phyloP scores from a whole-genome alignment of 1,140 invertebrate genomes.

The Trinorchestia longiramus region DNA sequence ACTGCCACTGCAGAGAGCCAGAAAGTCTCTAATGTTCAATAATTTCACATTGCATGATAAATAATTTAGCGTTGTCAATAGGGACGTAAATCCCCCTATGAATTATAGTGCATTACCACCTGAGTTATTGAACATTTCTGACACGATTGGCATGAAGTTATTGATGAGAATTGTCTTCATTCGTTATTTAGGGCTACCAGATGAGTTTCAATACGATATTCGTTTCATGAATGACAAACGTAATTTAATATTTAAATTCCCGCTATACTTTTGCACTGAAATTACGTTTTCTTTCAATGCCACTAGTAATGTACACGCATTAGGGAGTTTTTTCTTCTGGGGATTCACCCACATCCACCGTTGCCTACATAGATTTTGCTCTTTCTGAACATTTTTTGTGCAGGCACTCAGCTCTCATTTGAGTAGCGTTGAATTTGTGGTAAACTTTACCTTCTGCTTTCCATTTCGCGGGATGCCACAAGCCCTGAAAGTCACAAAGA shows the following conservation, averaged over 20 bases:
- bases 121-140: not conserved
- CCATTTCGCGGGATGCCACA: not conserved
- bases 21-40: no score
- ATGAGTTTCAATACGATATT: not conserved
- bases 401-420: not conserved
- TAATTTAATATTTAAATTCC: not conserved
- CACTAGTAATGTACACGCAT: not conserved
- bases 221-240: not conserved
- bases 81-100: not conserved
- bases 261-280: not conserved
- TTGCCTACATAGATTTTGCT: not conserved
- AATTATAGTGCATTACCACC: not conserved
- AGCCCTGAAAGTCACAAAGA: not conserved
- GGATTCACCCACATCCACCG: not conserved
- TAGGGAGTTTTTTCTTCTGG: not conserved
- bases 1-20: no score
- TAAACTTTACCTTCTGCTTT: not conserved
- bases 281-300: not conserved
- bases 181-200: not conserved
- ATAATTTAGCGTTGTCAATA: not conserved
- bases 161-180: not conserved
- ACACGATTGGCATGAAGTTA: not conserved
- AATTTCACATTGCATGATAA: not conserved
- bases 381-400: not conserved
- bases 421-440: not conserved